These are phyloP conservation scores for Characodon lateralis DNA, from an alignment of 2,797 vertebrate genomes.

Conservation along the genomic window DNA sequence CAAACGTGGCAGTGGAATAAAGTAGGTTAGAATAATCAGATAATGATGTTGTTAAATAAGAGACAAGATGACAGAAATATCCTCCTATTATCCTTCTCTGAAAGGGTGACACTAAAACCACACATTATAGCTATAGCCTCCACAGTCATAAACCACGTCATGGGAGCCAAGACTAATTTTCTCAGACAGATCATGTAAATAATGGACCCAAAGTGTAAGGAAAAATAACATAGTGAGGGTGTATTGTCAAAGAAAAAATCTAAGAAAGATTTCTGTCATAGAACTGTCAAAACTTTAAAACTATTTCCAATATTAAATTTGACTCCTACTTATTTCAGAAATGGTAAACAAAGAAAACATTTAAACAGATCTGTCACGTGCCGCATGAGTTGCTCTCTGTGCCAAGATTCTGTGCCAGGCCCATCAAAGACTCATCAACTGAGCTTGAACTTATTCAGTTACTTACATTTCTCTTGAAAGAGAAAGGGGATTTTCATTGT, in stretches of 20 bases:
- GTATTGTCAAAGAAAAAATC: neutral
- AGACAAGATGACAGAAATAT: neutral
- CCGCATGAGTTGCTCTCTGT: neutral
- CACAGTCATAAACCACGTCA: neutral
- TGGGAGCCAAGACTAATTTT: neutral
- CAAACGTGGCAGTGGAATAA: neutral
- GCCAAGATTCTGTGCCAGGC: neutral
- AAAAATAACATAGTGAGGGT: neutral
- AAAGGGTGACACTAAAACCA: neutral
- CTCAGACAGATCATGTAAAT: neutral
- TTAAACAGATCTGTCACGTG: constrained; percentile 7
- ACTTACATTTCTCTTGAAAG: neutral
- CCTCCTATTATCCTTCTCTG: neutral
- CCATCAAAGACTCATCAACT: neutral
- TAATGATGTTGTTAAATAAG: neutral
- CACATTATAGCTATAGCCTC: neutral
- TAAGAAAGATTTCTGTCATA: neutral
- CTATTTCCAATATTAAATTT: neutral
- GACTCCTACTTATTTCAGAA: neutral
- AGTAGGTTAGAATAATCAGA: neutral
- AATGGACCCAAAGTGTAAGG: neutral
- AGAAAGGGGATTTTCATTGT: neutral
- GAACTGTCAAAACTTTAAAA: neutral
- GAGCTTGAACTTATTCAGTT: neutral
- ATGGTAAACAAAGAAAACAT: constrained; percentile 8